A percentile compares a stretch with the other conserved stretches of the same genome.
Conservation (phyloP, 1,140 invertebrate genomes). For the Leptinotarsa lineolata region DNA sequence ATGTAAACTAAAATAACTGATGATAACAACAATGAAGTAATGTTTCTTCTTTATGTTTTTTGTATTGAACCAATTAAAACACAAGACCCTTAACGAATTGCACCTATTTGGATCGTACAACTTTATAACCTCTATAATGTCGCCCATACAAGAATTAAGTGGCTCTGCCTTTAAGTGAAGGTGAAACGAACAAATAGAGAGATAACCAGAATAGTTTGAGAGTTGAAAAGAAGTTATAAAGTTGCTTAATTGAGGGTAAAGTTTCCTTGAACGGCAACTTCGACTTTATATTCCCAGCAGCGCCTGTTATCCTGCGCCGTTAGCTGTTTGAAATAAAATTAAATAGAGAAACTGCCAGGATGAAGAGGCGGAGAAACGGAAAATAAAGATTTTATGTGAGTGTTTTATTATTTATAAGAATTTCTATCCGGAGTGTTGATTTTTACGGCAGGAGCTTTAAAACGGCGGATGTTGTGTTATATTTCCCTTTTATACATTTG, state of each 20-base stretch:
- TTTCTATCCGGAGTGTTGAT: too few species aligned
- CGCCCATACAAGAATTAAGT: neutral
- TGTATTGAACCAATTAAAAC: too few species aligned
- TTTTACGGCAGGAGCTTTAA: too few species aligned
- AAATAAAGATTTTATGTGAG: neutral
- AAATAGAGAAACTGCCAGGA: neutral
- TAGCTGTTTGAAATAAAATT: neutral
- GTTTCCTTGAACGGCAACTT: neutral
- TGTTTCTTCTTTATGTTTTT: too few species aligned
- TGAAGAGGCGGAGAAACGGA: neutral
- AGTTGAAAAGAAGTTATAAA: slow-evolving; percentile 1
- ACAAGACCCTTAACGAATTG: too few species aligned
- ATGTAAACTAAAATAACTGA: too few species aligned
- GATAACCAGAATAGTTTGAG: slow-evolving; percentile 2
- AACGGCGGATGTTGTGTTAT: too few species aligned
- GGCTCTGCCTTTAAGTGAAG: neutral
- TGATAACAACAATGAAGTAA: too few species aligned
- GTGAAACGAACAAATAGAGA: neutral
- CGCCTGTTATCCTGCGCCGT: slow-evolving; percentile 4
- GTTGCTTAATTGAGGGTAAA: slow-evolving; percentile 1
- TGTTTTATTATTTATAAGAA: too few species aligned
- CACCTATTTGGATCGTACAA: too few species aligned
- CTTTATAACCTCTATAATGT: too few species aligned
- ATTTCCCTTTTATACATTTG: too few species aligned
- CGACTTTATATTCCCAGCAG: neutral